Base-by-base conservation (phyloP, 2,113 vertebrate species). In the Silurus asotus region DNA sequence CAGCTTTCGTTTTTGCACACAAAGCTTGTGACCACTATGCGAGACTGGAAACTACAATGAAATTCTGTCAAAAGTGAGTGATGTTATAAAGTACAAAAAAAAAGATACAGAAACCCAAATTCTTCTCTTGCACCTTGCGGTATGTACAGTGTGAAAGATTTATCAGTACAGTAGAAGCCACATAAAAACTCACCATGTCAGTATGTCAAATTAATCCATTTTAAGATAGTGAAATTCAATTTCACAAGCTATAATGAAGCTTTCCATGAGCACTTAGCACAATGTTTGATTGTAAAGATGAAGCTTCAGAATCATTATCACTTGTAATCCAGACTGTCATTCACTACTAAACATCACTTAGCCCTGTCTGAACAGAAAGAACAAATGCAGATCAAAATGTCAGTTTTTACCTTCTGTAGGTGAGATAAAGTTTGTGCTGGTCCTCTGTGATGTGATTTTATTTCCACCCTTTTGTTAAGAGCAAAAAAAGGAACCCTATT, bases 1-100 rank as follows among this genome's bases (percentile, higher is more conserved):
- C 69, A 85, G 84, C 87, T 81, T 84, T 84, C 83, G 7, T 88
- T 88, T 79, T 84, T 88, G 67, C 82, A 84, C 82, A 83, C 80
- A 84, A 70, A 85, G 51, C 28, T 62, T 45, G 65, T 83, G 37
- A 58, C 65, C 67, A 83, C 81, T 70, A 83, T 83, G 67, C 58
- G 67, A 83, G 65, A 83, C 65, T 45, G 51, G 72, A 69, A 55
- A 78, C 17, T 78, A 78, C 23, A 85, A 48, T 45, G 51, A 75
- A 48, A 64, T 58, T 69, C 28, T 45, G 9, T 45, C 7, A 37
- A 85, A 65, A 69, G 28, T 11, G 10, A 17, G 25, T 25, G 51
- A 10, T 79, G 58, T 84, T 62, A 13, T 61, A 75, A 49, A 61
- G 67, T 49, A 65, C n/a, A 55, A n/a, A 67, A 20, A n/a, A 58